Evolutionary conservation across 1,140 invertebrate genomes (phyloP).

Genomic region (Phthorimaea operculella): DNA sequence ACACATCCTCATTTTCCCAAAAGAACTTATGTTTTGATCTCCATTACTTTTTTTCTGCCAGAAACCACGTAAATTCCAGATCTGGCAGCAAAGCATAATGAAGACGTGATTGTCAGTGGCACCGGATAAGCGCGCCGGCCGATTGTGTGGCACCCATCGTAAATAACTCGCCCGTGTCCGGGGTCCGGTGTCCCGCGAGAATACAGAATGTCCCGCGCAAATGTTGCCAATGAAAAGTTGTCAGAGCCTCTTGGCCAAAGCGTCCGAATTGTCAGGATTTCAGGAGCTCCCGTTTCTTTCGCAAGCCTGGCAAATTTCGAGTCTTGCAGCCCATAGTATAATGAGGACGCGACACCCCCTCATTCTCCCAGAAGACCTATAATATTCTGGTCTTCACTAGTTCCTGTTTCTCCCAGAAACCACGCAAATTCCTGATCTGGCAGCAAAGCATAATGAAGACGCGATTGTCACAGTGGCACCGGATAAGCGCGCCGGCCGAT

Average conservation of each 20-base stretch:
- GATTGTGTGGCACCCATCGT: conserved; percentile 61
- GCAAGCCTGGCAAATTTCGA: neutral
- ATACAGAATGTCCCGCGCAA: conserved; percentile 41
- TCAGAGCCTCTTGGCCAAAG: conserved; percentile 22
- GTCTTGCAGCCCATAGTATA: too few species aligned
- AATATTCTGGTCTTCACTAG: conserved; percentile 1
- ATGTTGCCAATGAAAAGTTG: too few species aligned
- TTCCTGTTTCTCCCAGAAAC: conserved; percentile 16
- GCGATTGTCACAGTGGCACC: conserved; percentile 58
- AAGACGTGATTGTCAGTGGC: conserved; percentile 52
- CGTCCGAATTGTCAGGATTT: conserved; percentile 12
- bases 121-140: conserved; percentile 54
- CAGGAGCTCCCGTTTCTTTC: conserved; percentile 14
- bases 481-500: conserved; percentile 61
- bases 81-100: too few species aligned
- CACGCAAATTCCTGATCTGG: too few species aligned
- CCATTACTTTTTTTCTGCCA: too few species aligned
- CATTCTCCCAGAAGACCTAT: too few species aligned
- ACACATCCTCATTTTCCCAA: too few species aligned
- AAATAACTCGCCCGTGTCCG: conserved; percentile 47
- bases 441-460: conserved; percentile 43
- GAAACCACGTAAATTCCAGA: too few species aligned
- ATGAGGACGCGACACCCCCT: too few species aligned
- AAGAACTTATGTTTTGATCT: too few species aligned
- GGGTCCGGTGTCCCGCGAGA: conserved; percentile 51